Evolutionary conservation across 1,140 invertebrate species (phyloP).

Genomic region (Nasonia vitripennis): DNA sequence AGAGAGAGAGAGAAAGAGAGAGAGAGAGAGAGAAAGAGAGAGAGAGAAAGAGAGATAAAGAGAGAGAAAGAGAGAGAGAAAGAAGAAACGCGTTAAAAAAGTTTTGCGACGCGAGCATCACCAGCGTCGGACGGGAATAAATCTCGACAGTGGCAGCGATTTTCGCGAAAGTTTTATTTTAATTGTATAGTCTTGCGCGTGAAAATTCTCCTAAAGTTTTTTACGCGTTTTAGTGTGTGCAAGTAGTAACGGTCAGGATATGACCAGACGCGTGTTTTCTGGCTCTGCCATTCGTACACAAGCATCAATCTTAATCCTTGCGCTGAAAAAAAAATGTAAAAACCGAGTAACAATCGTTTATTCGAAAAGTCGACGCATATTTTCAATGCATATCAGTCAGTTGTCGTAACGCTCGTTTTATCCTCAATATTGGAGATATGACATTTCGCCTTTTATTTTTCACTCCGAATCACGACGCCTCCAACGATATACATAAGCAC

Average conservation of each 20-base stretch:
- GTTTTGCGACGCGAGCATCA: neutral
- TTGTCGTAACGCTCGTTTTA: neutral
- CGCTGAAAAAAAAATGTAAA: neutral
- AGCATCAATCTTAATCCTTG: neutral
- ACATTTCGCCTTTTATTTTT: neutral
- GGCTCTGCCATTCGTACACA: neutral
- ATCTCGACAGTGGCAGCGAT: too few relatives aligned
- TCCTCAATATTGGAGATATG: neutral
- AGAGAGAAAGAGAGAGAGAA: too few relatives aligned
- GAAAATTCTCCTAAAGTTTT: neutral
- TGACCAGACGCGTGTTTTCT: conserved; percentile 16
- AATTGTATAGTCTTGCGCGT: neutral
- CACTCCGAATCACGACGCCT: neutral
- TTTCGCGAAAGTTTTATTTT: neutral
- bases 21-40: too few relatives aligned
- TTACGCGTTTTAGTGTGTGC: neutral
- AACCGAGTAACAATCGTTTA: too few relatives aligned
- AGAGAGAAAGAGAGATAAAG: too few relatives aligned
- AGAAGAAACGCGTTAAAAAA: neutral
- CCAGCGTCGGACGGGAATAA: too few relatives aligned
- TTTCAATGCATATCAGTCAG: neutral
- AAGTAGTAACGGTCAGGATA: conserved; percentile 47
- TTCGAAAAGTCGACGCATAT: neutral
- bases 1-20: too few relatives aligned
- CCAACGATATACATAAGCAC: neutral